Evolutionary conservation across 2,888 invertebrate genomes (phyloP).

Genomic region (Apoda limacodes): DNA sequence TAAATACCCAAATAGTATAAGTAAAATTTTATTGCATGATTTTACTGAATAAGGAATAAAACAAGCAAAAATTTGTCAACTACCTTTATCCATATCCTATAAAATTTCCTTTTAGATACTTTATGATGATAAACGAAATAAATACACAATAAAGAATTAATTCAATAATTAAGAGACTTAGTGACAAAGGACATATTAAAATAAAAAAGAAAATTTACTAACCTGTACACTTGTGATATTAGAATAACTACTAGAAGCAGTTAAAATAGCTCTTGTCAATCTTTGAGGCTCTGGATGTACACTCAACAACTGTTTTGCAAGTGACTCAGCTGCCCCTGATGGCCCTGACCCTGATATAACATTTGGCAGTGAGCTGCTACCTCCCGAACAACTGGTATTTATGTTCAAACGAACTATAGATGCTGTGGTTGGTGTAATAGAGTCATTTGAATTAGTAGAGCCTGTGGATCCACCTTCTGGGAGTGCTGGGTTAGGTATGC

Average conservation of each 20-base stretch:
- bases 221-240: slow-evolving; percentile 57
- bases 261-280: slow-evolving; percentile 60
- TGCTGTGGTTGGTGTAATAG: slow-evolving; percentile 31
- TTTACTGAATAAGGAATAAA: no score
- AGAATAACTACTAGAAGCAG: slow-evolving; percentile 64
- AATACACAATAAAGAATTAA: no score
- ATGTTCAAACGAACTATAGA: slow-evolving; percentile 41
- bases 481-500: slow-evolving; percentile 57
- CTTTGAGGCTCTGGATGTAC: slow-evolving; percentile 63
- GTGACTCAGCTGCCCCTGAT: slow-evolving; percentile 46
- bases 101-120: no score
- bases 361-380: slow-evolving; percentile 41
- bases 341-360: slow-evolving; percentile 43
- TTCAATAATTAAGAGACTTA: no score
- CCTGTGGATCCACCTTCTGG: slow-evolving; percentile 61
- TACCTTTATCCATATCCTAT: no score
- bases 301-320: slow-evolving; percentile 56
- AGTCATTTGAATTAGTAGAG: slow-evolving; percentile 36
- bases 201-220: no score
- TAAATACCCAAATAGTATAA: no score
- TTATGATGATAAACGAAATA: no score
- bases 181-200: no score
- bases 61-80: no score
- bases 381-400: slow-evolving; percentile 48
- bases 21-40: no score